Evolutionary conservation across 2,888 invertebrate species (phyloP), one percentile per base, ranked within the genome.

Genomic region (Clunio marinus): DNA sequence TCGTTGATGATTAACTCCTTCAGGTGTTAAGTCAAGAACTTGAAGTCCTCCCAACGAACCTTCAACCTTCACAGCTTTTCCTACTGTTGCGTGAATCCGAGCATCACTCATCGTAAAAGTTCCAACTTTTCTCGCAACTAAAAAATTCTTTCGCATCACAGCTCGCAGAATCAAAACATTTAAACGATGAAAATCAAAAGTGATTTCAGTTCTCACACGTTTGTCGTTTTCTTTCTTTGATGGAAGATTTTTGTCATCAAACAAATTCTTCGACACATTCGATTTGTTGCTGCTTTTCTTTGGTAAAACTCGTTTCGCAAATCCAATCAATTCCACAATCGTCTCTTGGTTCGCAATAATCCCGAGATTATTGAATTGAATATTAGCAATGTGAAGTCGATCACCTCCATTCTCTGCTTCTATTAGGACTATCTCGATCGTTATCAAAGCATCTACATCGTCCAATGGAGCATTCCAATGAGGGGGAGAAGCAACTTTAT

Each of bases 291-390:
- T 73, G n/a, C n/a, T n/a, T 65, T 70, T 74, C 70, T 69, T 79
- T 28, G 83, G 84, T 70, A 86, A 83, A 2, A 92, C 86, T 62
- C 93, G 84, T 73, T 89, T 88, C 2, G 86, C 83, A 75, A 96
- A 96, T n/a, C 92, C 91, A 72, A 95, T 84, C 69, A 97, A 79
- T 77, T 97, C 96, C 8, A 96, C 91, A 71, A 96, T 89, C 0
- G 96, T 96, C 78, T 95, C 95, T 77, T 96, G 96, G 79, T 96
- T 96, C 0, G 95, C 93, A 71, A 96, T 96, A 68, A 96, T 90
- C 77, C 96, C 96, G 72, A 96, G 81, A 77, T 91, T 96, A 76
- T 96, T 96, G 75, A 96, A 96, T 72, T 94, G 87, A 73, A 96
- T 89, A 74, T 91, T 92, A 0, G 93, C 91, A 59, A 93, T 86